Percentiles rank a stretch among this genome's conserved stretches.
phyloP scores from a whole-genome alignment of 2,797 vertebrate genomes.

The Balearica regulorum region DNA sequence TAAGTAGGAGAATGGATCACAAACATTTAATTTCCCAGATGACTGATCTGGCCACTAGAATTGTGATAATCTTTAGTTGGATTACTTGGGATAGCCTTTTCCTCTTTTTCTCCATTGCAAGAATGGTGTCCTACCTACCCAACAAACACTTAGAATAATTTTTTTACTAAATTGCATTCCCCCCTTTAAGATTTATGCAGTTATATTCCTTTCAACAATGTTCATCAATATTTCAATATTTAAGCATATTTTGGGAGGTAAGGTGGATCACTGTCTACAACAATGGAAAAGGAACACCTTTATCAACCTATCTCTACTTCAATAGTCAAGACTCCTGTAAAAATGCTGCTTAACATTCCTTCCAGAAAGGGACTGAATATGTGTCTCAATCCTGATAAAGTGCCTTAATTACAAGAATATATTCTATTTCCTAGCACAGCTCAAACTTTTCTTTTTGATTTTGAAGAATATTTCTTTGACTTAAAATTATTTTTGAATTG shows the following conservation, averaged over 20 bases:
- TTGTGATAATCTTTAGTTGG: neutral
- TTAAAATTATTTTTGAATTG: neutral
- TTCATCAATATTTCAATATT: neutral
- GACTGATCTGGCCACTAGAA: neutral
- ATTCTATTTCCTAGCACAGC: neutral
- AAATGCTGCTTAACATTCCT: neutral
- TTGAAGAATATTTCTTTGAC: neutral
- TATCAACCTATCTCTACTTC: neutral
- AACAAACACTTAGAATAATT: neutral
- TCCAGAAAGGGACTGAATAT: neutral
- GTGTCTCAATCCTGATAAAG: neutral
- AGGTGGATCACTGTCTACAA: neutral
- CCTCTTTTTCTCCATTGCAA: neutral
- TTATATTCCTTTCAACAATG: neutral
- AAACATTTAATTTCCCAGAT: neutral
- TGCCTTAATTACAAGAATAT: neutral
- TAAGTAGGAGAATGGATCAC: neutral
- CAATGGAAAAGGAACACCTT: neutral
- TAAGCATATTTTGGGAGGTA: neutral
- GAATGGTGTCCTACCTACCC: neutral
- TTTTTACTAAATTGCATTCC: neutral
- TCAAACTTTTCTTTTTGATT: neutral
- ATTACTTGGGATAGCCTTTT: neutral
- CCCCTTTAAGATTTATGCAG: neutral
- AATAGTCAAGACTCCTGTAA: neutral